These are phyloP conservation scores for Diadromus collaris DNA, from an alignment of 2,888 invertebrate genomes.

Conservation along the genomic window DNA sequence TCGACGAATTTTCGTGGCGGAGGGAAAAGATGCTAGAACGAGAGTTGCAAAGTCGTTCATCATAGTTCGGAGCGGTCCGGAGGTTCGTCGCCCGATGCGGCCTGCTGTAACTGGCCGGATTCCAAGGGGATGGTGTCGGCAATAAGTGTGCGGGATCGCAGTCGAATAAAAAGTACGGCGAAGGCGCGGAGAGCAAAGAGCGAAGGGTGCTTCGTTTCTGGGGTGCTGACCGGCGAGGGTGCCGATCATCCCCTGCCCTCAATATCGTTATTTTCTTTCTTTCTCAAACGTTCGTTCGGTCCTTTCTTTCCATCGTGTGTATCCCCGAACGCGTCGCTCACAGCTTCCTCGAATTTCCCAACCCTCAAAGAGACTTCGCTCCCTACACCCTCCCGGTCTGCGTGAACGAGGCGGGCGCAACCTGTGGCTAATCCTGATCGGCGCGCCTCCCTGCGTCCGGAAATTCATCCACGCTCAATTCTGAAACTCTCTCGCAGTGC, in stretches of 20 bases:
- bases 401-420: slow-evolving; percentile 73
- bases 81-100: slow-evolving; percentile 16
- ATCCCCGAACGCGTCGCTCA: slow-evolving; percentile 30
- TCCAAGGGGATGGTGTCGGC: slow-evolving; percentile 22
- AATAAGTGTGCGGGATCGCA: not conserved
- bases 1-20: not conserved
- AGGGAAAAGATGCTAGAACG: not conserved
- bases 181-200: slow-evolving; percentile 16
- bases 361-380: slow-evolving; percentile 42
- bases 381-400: slow-evolving; percentile 51
- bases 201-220: slow-evolving; percentile 37
- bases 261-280: slow-evolving; percentile 41
- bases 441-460: slow-evolving; percentile 77
- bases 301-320: slow-evolving; percentile 26
- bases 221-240: slow-evolving; percentile 30
- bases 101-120: slow-evolving; percentile 22
- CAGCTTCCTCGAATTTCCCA: slow-evolving; percentile 31
- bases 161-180: slow-evolving; percentile 13
- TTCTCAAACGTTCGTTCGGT: slow-evolving; percentile 10
- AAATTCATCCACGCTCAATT: slow-evolving; percentile 76
- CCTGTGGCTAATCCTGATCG: slow-evolving; percentile 79
- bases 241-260: slow-evolving; percentile 30
- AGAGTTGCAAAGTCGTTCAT: slow-evolving; percentile 27
- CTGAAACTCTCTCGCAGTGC: slow-evolving; percentile 75
- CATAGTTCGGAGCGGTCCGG: slow-evolving; percentile 8